phyloP scores from a whole-genome alignment of 2,113 vertebrate species.

The Hypanus sabinus region DNA sequence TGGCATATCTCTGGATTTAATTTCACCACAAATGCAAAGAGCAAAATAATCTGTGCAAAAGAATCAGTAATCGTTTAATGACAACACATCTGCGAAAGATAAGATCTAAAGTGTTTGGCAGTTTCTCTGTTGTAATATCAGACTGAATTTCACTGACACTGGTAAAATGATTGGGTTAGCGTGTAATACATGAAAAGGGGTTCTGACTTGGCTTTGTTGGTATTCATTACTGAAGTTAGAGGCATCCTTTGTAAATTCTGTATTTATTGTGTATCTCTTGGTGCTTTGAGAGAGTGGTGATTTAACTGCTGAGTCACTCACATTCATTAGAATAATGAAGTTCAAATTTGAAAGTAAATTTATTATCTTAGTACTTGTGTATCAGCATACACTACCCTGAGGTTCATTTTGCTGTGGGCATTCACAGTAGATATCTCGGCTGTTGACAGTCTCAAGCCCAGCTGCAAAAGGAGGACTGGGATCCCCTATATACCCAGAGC shows the following conservation, averaged over 20 bases:
- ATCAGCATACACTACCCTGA: no score
- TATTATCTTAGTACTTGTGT: no score
- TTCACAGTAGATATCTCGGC: no score
- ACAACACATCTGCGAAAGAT: neutral
- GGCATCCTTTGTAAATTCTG: slow-evolving; percentile 36
- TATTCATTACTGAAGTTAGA: slow-evolving; percentile 49
- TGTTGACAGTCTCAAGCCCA: no score
- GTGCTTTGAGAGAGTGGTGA: neutral
- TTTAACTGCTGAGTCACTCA: neutral
- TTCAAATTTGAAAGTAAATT: no score
- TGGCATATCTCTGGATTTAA: neutral
- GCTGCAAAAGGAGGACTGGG: no score
- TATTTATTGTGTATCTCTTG: neutral
- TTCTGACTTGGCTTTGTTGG: neutral
- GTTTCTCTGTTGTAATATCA: neutral
- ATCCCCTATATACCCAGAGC: no score
- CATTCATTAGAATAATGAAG: neutral
- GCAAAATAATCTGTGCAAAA: neutral
- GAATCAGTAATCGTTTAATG: neutral
- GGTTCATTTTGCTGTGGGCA: no score
- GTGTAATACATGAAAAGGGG: neutral
- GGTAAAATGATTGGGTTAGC: neutral
- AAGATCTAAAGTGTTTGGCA: neutral
- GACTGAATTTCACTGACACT: neutral
- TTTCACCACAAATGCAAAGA: neutral